phyloP scores from a whole-genome alignment of 2,113 vertebrate species.

The Gasterosteus aculeatus region DNA sequence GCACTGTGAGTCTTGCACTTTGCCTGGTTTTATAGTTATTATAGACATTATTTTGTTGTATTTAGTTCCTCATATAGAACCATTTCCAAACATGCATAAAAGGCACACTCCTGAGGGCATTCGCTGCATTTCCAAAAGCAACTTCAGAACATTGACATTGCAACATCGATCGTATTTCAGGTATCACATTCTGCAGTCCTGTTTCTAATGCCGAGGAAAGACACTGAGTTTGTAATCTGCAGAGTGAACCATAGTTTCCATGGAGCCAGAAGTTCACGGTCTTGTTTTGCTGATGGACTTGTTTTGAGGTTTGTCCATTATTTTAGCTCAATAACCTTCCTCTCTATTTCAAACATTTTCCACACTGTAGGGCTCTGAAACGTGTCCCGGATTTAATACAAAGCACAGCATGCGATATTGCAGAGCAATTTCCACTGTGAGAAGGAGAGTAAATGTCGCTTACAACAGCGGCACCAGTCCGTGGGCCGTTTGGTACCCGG shows the following conservation, averaged over 20 bases:
- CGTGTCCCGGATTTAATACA: slow-evolving; percentile 69
- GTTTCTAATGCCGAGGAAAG: slow-evolving; percentile 39
- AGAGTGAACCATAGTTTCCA: slow-evolving; percentile 32
- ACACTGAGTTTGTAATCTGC: slow-evolving; percentile 35
- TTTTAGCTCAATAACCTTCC: slow-evolving; percentile 61
- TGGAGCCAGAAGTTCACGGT: slow-evolving; percentile 30
- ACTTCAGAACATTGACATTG: slow-evolving; percentile 7
- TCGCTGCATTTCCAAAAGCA: slow-evolving; percentile 17
- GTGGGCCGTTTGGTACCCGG: too few relatives aligned
- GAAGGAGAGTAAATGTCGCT: slow-evolving; percentile 71
- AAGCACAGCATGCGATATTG: slow-evolving; percentile 44
- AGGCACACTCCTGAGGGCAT: background rate
- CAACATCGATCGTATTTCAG: slow-evolving; percentile 23
- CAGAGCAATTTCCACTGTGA: slow-evolving; percentile 57
- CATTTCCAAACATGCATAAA: slow-evolving; percentile 20
- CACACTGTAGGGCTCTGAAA: slow-evolving; percentile 27
- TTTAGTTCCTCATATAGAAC: background rate
- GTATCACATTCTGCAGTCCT: slow-evolving; percentile 13
- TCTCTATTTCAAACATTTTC: slow-evolving; percentile 54
- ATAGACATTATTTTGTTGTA: slow-evolving; percentile 10
- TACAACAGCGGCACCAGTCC: slow-evolving; percentile 23
- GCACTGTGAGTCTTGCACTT: background rate
- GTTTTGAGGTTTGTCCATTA: slow-evolving; percentile 65
- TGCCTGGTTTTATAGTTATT: slow-evolving; percentile 7
- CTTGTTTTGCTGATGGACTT: slow-evolving; percentile 58